A percentile compares a stretch with the other conserved stretches of the same genome.
phyloP scores from a whole-genome alignment of 2,888 invertebrate species.

The Taenaris catops region DNA sequence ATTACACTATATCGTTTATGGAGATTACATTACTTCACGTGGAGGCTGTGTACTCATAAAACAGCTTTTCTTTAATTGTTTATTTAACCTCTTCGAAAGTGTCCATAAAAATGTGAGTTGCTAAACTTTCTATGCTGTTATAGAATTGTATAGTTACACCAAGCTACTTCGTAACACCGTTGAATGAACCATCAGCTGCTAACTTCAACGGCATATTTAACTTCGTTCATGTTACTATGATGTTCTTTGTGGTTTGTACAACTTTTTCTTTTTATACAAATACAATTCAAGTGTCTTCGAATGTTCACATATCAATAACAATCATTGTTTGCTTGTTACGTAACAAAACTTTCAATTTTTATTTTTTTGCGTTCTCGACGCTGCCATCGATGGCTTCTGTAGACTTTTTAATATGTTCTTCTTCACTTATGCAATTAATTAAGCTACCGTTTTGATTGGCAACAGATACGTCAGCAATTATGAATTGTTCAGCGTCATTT shows the following conservation, averaged over 20 bases:
- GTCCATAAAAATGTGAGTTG: no score
- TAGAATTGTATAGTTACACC: no score
- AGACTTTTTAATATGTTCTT: neutral
- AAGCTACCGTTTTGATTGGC: neutral
- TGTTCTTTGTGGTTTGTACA: no score
- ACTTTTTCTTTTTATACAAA: neutral
- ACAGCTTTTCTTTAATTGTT: no score
- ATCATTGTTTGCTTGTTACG: conserved; percentile 1
- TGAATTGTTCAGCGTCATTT: neutral
- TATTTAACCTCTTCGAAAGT: no score
- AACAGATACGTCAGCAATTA: neutral
- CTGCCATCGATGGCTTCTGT: neutral
- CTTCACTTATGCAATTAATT: neutral
- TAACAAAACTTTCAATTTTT: conserved; percentile 11
- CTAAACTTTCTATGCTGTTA: no score
- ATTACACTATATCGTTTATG: conserved; percentile 2
- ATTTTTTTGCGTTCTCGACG: neutral
- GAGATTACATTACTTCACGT: neutral
- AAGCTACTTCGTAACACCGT: no score
- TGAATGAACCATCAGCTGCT: no score
- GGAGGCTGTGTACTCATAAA: neutral
- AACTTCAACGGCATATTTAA: no score
- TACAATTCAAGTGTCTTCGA: neutral
- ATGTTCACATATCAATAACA: neutral
- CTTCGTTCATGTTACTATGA: no score